These are phyloP conservation scores for Drosophila parvula DNA, from an alignment of 1,140 invertebrate species.

Conservation along the genomic window DNA sequence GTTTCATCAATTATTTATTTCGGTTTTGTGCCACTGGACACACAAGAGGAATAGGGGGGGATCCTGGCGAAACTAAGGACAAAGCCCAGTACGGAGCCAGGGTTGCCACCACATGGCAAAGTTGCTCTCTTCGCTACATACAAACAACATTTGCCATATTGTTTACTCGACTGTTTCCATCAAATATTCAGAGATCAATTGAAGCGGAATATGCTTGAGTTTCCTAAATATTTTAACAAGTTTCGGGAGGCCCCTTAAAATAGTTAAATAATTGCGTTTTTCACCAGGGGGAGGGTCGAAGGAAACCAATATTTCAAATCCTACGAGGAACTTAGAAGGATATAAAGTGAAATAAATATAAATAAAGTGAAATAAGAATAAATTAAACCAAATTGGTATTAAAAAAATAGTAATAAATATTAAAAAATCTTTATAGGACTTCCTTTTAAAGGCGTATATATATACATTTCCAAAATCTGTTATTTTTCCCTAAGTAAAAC, in stretches of 20 bases:
- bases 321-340: no score
- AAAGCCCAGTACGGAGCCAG: constrained; percentile 27
- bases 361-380: no score
- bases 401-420: neutral
- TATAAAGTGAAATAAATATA: no score
- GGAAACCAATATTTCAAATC: no score
- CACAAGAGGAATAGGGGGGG: constrained; percentile 5
- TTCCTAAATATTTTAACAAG: constrained; percentile 28
- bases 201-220: constrained; percentile 39
- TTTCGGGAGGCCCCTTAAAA: neutral
- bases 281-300: no score
- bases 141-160: constrained; percentile 49
- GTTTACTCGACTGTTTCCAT: constrained; percentile 53
- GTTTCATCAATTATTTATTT: constrained; percentile 72
- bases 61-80: constrained; percentile 35
- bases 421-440: no score
- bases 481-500: neutral
- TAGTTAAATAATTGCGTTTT: constrained; percentile 4
- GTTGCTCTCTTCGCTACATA: constrained; percentile 19
- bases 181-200: constrained; percentile 52
- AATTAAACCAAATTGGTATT: no score
- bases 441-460: no score
- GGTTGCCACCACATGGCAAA: constrained; percentile 17
- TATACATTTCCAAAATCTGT: no score
- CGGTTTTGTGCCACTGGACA: constrained; percentile 59